Percentiles rank a stretch among this genome's conserved stretches.
These are phyloP conservation scores for Notoglanidium macrostoma DNA, from an alignment of 2,797 vertebrate genomes.

Conservation along the genomic window DNA sequence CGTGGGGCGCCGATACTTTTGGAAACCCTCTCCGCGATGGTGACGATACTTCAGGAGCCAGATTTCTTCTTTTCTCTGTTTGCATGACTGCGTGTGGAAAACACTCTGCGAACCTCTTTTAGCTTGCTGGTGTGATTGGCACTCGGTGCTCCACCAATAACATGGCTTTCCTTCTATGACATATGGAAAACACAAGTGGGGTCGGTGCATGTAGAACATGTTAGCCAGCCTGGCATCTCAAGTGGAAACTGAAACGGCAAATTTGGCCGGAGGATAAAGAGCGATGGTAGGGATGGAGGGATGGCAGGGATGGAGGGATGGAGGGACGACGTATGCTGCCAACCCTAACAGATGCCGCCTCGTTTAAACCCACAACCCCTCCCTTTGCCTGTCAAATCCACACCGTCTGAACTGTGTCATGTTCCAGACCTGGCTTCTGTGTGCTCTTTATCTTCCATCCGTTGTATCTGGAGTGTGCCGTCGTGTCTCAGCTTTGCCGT, in stretches of 20 bases:
- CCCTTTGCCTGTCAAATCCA: conserved; percentile 64
- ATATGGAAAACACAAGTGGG: conserved; percentile 71
- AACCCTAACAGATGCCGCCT: conserved; percentile 78
- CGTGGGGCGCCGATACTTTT: neutral
- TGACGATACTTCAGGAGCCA: neutral
- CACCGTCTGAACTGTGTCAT: conserved; percentile 42
- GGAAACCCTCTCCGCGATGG: neutral
- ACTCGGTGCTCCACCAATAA: conserved; percentile 7
- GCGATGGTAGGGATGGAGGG: conserved; percentile 41
- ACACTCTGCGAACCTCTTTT: neutral
- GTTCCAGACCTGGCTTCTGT: conserved; percentile 26
- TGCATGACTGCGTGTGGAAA: neutral
- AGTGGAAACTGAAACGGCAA: conserved; percentile 62
- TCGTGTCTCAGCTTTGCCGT: conserved; percentile 10
- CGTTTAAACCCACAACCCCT: conserved; percentile 70
- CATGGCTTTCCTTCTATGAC: conserved; percentile 55
- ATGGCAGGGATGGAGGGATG: conserved; percentile 10
- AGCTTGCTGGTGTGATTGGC: neutral
- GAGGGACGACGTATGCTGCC: conserved; percentile 56
- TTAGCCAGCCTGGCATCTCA: conserved; percentile 57
- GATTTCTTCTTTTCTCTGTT: neutral
- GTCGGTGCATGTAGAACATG: conserved; percentile 69
- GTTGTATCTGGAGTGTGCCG: neutral
- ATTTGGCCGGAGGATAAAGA: conserved; percentile 71
- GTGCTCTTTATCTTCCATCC: conserved; percentile 6